phyloP scores from a whole-genome alignment of 2,797 vertebrate species.

The Hydrolagus colliei region DNA sequence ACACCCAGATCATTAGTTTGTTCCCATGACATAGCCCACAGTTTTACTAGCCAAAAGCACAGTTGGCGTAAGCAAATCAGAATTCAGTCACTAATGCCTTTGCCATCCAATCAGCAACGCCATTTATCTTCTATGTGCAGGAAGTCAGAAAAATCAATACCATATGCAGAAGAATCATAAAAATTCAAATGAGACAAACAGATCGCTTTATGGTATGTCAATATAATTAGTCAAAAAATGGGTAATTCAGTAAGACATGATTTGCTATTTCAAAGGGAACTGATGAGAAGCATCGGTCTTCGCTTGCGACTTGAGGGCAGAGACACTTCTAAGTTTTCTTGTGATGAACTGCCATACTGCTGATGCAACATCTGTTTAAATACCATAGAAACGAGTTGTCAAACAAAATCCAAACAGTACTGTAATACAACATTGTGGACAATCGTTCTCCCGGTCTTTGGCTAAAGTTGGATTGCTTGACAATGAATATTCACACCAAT shows the following conservation, averaged over 20 bases:
- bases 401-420: too few species aligned
- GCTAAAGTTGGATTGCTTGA: too few species aligned
- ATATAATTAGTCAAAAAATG: slow-evolving; percentile 27
- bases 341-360: background rate
- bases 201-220: slow-evolving; percentile 24
- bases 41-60: background rate
- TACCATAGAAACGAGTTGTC: too few species aligned
- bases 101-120: background rate
- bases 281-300: slow-evolving; percentile 15
- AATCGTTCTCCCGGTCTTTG: too few species aligned
- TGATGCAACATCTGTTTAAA: background rate
- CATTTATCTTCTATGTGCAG: background rate
- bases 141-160: slow-evolving; percentile 30
- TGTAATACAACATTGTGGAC: too few species aligned
- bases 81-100: background rate
- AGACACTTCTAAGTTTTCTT: background rate
- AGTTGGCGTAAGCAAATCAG: background rate
- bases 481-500: too few species aligned
- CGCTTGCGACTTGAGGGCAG: background rate
- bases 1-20: too few species aligned
- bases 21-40: background rate
- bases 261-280: background rate
- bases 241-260: background rate
- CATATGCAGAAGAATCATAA: slow-evolving; percentile 29
- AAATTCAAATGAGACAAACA: slow-evolving; percentile 27